phyloP scores from a whole-genome alignment of 2,113 vertebrate genomes.

The Hypomesus transpacificus region DNA sequence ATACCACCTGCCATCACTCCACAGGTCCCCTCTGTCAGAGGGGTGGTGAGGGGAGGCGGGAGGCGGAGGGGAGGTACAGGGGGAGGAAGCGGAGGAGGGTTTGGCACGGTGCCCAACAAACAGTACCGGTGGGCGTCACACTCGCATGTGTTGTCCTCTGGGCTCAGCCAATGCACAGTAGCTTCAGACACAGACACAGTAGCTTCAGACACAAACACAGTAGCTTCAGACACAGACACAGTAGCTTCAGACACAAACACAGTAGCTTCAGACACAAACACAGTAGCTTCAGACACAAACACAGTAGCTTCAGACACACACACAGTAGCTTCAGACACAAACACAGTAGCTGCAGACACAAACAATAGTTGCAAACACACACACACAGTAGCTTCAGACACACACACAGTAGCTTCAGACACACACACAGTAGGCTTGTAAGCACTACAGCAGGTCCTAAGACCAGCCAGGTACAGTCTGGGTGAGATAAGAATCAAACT shows the following conservation, averaged over 20 bases:
- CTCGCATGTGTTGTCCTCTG: background rate
- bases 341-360: background rate
- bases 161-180: background rate
- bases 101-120: background rate
- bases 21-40: constrained; percentile 10
- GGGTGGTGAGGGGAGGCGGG: background rate
- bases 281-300: background rate
- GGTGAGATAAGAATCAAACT: too few relatives aligned
- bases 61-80: constrained; percentile 19
- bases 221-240: too few relatives aligned
- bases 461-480: too few relatives aligned
- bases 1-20: constrained; percentile 32
- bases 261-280: background rate
- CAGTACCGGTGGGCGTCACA: background rate
- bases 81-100: background rate
- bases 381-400: background rate
- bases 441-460: too few relatives aligned
- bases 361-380: background rate
- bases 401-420: background rate
- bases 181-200: background rate
- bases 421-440: background rate
- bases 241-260: too few relatives aligned
- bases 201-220: too few relatives aligned
- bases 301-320: background rate
- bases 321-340: background rate